A percentile compares a stretch with the other conserved stretches of the same genome.
Conservation (phyloP, 2,797 vertebrate genomes). For the Distichodus sexfasciatus region DNA sequence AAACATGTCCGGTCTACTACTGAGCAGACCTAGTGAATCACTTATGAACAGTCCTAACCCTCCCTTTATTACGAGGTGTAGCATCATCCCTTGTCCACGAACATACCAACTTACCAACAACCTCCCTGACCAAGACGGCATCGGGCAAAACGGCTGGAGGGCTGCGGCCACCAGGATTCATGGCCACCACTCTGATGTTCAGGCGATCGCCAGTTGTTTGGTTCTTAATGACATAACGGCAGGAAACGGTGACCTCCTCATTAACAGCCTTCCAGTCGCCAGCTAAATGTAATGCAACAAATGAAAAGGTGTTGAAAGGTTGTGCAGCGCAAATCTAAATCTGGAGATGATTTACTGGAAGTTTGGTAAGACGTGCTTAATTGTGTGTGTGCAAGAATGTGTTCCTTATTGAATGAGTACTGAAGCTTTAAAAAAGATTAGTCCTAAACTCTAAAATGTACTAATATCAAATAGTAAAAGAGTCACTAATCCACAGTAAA, state of each 20-base stretch:
- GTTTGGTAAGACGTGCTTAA: too few species aligned
- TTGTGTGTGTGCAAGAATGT: too few species aligned
- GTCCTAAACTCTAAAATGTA: too few species aligned
- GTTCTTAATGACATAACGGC: conserved; percentile 79
- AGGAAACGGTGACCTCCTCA: conserved; percentile 80
- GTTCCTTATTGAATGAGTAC: too few species aligned
- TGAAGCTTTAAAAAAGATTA: too few species aligned
- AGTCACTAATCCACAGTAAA: too few species aligned
- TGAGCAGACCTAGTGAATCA: too few species aligned
- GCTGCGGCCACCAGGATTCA: conserved; percentile 78
- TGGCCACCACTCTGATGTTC: conserved; percentile 80
- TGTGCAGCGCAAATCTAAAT: too few species aligned
- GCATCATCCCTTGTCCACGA: neutral
- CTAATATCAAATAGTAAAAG: too few species aligned
- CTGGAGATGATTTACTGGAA: too few species aligned
- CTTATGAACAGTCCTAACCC: neutral
- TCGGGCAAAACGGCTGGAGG: conserved; percentile 73
- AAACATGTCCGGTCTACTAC: too few species aligned
- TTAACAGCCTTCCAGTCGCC: conserved; percentile 85
- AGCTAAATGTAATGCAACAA: conserved; percentile 63
- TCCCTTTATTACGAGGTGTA: too few species aligned
- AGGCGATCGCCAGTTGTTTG: conserved; percentile 82
- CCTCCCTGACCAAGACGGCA: conserved; percentile 82
- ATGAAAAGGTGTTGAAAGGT: neutral
- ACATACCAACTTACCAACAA: conserved; percentile 75